phyloP scores from a whole-genome alignment of 1,140 invertebrate species.

The Battus philenor region DNA sequence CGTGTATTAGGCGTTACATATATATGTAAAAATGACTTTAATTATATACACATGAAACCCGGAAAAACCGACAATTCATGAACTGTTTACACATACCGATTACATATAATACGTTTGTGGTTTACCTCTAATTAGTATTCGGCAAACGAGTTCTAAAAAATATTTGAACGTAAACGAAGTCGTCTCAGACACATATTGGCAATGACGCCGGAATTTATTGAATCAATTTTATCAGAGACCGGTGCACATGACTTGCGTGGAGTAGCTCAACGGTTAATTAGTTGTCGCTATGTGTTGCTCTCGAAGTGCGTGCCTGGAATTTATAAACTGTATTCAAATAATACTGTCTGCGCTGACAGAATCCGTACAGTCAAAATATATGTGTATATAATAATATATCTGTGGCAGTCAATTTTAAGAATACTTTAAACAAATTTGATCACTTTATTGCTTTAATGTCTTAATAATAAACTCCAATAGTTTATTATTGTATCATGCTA shows the following conservation, averaged over 20 bases:
- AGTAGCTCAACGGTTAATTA: slow-evolving; percentile 5
- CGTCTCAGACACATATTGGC: not conserved
- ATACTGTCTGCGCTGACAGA: no score
- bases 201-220: slow-evolving; percentile 1
- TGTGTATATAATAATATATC: no score
- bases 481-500: no score
- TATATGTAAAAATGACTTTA: no score
- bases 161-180: not conserved
- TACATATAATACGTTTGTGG: no score
- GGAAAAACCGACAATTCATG: slow-evolving; percentile 17
- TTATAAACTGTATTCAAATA: no score
- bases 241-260: slow-evolving; percentile 2
- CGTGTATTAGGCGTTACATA: no score
- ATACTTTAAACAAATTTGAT: no score
- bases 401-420: no score
- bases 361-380: no score
- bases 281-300: not conserved
- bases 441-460: no score
- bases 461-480: no score
- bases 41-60: slow-evolving; percentile 6
- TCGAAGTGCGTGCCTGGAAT: not conserved
- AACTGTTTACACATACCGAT: slow-evolving; percentile 20
- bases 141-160: slow-evolving; percentile 4
- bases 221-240: slow-evolving; percentile 5
- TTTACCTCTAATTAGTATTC: slow-evolving; percentile 23